Base-by-base conservation (phyloP, 2,113 vertebrate genomes). In the Acrocephalus kingi region DNA sequence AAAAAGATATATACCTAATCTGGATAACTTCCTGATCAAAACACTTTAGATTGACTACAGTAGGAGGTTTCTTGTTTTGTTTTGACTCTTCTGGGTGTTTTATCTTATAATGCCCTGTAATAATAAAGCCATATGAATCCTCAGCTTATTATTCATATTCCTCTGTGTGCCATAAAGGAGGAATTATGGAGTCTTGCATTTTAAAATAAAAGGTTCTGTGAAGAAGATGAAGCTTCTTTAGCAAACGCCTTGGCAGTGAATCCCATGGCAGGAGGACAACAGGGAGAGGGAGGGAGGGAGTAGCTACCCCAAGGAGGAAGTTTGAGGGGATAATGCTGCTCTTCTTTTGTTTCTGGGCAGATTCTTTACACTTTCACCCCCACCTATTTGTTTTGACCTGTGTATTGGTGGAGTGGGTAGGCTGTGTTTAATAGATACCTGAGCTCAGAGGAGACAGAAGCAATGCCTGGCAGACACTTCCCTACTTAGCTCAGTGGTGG, bases 71-170 rank as follows among this genome's bases (percentile, higher is more conserved):
- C 91, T 94, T 92, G 83, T 90, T 90, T 91, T 86, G 49, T 84
- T 77, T 84, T 49, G 83, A 80, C 73, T 93, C 91, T 97, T 96
- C 61, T 81, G 91, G 84, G 67, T 97, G 78, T 88, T 82, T 89
- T 88, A 62, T 88, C 80, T 72, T 88, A 62, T 56, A 80, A 96
- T 96, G 39, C 87, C 81, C 87, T 93, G 82, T 84, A 90, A 93
- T 95, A 93, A 95, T 80, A 90, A 94, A 97, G 74, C 79, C 54
- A 7, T 86, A 35, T 90, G 93, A 96, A 75, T 80, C 46, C 75
- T 84, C 16, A 87, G 92, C 52, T 97, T 87, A 84, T 97, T 95
- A 78, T 56, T 96, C 91, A 48, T 92, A 72, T 75, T 93, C 58
- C 61, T 87, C 84, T 59, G 82, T 72, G 75, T 94, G 90, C 77